A percentile compares a stretch with the other conserved stretches of the same genome.
Conservation (phyloP, 2,888 invertebrate species). For the Andrena chrysosceles region DNA sequence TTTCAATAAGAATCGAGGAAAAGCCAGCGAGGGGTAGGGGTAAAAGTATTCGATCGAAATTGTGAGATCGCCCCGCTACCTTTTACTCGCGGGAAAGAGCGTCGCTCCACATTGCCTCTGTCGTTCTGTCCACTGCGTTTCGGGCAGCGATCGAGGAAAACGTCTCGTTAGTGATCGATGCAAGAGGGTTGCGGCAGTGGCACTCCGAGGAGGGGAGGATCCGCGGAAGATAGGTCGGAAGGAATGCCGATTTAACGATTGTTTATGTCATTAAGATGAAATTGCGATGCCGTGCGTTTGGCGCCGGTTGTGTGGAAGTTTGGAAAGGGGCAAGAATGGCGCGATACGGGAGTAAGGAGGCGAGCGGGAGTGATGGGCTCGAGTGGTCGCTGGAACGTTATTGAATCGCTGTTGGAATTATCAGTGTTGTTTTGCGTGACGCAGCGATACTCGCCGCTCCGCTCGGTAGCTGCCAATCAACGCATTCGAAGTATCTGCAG, state of each 20-base stretch:
- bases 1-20: slow-evolving; percentile 13
- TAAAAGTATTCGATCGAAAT: slow-evolving; percentile 30
- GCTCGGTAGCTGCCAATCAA: no score
- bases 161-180: not conserved
- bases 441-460: no score
- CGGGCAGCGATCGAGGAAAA: no score
- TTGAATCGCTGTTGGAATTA: not conserved
- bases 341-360: slow-evolving; percentile 33
- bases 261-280: slow-evolving; percentile 42
- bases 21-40: slow-evolving; percentile 2
- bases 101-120: not conserved
- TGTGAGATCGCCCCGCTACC: slow-evolving; percentile 10
- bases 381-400: not conserved
- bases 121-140: no score
- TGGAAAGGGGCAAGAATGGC: slow-evolving; percentile 47
- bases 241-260: slow-evolving; percentile 9
- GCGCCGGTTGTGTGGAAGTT: slow-evolving; percentile 37
- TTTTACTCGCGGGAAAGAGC: slow-evolving; percentile 5
- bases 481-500: no score
- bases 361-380: slow-evolving; percentile 22
- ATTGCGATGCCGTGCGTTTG: slow-evolving; percentile 20
- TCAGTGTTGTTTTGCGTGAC: no score
- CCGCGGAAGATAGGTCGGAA: not conserved
- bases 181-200: not conserved
- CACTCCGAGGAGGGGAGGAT: not conserved